Conservation (phyloP, 1,140 invertebrate species). For the Euwallacea fornicatus region DNA sequence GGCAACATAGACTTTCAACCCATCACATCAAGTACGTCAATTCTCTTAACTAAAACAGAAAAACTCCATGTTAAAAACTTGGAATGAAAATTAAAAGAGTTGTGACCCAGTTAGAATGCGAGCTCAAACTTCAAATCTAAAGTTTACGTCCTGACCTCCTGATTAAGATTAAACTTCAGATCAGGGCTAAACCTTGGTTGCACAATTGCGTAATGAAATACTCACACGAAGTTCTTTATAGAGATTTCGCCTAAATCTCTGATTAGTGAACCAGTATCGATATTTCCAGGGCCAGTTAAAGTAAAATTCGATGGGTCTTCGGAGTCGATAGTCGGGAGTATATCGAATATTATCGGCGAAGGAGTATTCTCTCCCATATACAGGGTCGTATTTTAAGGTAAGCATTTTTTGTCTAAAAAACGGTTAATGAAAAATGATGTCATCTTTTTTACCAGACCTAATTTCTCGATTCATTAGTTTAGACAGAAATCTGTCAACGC, state of each 20-base stretch:
- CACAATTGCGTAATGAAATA: conserved; percentile 9
- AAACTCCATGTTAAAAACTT: conserved; percentile 4
- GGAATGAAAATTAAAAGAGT: not conserved
- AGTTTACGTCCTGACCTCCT: too few relatives aligned
- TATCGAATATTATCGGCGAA: conserved; percentile 29
- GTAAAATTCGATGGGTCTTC: conserved; percentile 40
- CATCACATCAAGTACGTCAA: conserved; percentile 27
- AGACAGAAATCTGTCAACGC: too few relatives aligned
- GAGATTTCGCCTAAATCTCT: conserved; percentile 36
- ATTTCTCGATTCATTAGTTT: too few relatives aligned
- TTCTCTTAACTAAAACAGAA: conserved; percentile 37
- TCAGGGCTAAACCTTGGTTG: too few relatives aligned
- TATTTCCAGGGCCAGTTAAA: conserved; percentile 43
- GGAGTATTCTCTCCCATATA: conserved; percentile 35
- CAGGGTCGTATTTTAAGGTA: conserved; percentile 42
- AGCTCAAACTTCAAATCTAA: not conserved
- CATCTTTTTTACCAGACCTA: not conserved
- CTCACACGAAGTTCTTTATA: conserved; percentile 39
- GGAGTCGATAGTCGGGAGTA: conserved; percentile 38
- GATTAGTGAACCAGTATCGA: conserved; percentile 39
- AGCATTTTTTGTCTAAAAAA: conserved; percentile 38
- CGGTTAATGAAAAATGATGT: too few relatives aligned
- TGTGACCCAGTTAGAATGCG: too few relatives aligned
- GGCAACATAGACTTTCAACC: too few relatives aligned
- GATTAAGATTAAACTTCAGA: too few relatives aligned